Evolutionary conservation across 2,797 vertebrate species (phyloP).

Genomic region (Labroides dimidiatus): DNA sequence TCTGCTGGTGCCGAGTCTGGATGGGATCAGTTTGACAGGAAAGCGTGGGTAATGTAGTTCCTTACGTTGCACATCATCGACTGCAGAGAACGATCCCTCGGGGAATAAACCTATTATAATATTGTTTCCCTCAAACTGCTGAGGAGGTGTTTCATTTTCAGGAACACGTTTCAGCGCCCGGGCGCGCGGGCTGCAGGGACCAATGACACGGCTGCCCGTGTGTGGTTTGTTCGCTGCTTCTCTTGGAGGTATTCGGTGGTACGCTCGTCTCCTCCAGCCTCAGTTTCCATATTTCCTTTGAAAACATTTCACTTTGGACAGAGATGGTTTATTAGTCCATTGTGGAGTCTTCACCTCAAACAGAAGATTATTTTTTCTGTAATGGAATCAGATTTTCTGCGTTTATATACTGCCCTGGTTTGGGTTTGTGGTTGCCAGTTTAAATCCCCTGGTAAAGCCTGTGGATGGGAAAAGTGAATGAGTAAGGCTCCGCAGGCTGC

Average conservation of each 20-base stretch:
- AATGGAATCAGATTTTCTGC: conserved; percentile 33
- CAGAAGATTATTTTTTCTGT: conserved; percentile 33
- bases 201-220: conserved; percentile 35
- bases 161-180: conserved; percentile 35
- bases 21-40: conserved; percentile 45
- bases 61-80: conserved; percentile 43
- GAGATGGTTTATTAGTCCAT: conserved; percentile 60
- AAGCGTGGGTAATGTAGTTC: conserved; percentile 35
- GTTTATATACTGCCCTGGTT: conserved; percentile 28
- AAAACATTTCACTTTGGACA: conserved; percentile 34
- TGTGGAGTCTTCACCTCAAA: conserved; percentile 44
- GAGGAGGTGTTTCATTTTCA: conserved; percentile 76
- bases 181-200: not conserved
- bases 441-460: conserved; percentile 21
- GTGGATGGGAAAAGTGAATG: conserved; percentile 54
- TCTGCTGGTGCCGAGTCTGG: conserved; percentile 35
- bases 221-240: conserved; percentile 39
- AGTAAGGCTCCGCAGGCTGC: conserved; percentile 21
- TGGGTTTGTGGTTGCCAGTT: conserved; percentile 49
- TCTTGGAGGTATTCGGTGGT: conserved; percentile 4
- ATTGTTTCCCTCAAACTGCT: conserved; percentile 41
- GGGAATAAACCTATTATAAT: conserved; percentile 56
- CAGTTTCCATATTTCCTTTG: conserved; percentile 39
- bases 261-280: conserved; percentile 21
- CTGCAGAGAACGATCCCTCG: conserved; percentile 21